phyloP scores from a whole-genome alignment of 1,140 invertebrate genomes.

The Lepeophtheirus salmonis region DNA sequence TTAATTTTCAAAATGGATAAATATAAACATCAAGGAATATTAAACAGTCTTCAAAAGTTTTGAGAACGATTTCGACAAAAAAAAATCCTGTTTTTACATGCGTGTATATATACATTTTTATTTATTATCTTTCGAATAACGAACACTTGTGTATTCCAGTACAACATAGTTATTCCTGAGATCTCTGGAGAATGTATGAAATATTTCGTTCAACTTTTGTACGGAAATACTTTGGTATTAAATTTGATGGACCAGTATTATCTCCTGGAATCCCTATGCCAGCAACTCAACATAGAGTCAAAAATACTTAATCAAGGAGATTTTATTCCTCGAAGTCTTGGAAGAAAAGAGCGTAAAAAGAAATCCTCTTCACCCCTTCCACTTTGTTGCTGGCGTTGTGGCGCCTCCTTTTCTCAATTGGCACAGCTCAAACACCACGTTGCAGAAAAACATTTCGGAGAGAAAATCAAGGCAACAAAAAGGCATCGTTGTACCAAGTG shows the following conservation, averaged over 20 bases:
- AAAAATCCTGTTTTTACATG: too few relatives aligned
- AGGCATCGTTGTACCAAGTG: constrained; percentile 1
- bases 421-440: background rate
- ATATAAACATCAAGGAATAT: too few relatives aligned
- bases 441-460: background rate
- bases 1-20: too few relatives aligned
- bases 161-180: background rate
- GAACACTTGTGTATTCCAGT: background rate
- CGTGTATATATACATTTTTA: too few relatives aligned
- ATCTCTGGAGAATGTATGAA: background rate
- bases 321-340: too few relatives aligned
- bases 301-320: background rate
- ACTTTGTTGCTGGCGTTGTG: constrained; percentile 14
- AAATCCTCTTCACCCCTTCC: background rate
- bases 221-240: background rate
- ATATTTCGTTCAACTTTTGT: background rate
- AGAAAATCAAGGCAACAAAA: background rate
- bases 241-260: background rate
- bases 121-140: too few relatives aligned
- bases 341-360: background rate
- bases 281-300: background rate
- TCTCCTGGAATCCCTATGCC: background rate
- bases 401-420: background rate
- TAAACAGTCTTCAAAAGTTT: too few relatives aligned
- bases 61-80: too few relatives aligned